A percentile compares a stretch with the other conserved stretches of the same genome.
Evolutionary conservation across 2,888 invertebrate genomes (phyloP).

Genomic region (Alentia gelatinosa): DNA sequence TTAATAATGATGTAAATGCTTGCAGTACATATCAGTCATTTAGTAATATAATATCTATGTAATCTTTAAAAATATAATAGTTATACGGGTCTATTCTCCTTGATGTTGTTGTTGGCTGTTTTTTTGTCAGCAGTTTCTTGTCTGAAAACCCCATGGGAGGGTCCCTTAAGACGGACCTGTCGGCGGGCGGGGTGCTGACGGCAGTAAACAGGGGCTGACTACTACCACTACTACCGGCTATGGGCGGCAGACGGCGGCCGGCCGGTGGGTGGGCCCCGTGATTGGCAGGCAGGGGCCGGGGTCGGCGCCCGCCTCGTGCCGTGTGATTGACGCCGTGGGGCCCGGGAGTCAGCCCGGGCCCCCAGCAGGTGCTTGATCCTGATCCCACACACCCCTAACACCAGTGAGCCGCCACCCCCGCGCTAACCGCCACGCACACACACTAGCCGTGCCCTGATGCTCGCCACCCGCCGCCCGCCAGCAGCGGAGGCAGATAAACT

Average conservation of each 20-base stretch:
- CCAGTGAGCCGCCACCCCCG: neutral
- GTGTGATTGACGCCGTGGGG: conserved; percentile 45
- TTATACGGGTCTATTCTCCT: too few species aligned
- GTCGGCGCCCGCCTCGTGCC: conserved; percentile 34
- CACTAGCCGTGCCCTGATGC: neutral
- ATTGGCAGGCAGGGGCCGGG: conserved; percentile 33
- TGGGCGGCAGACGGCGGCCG: neutral
- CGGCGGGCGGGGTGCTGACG: neutral
- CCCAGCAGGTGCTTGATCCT: conserved; percentile 41
- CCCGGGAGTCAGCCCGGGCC: conserved; percentile 12
- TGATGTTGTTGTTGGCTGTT: too few species aligned
- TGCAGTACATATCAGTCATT: too few species aligned
- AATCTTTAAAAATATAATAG: too few species aligned
- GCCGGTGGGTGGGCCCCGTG: conserved; percentile 13
- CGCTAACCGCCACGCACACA: neutral
- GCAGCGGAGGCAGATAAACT: neutral
- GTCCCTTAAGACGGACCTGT: neutral
- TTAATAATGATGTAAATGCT: too few species aligned
- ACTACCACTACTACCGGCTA: neutral
- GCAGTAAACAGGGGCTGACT: neutral
- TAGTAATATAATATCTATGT: too few species aligned
- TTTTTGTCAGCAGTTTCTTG: too few species aligned
- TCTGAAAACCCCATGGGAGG: neutral
- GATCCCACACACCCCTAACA: conserved; percentile 34
- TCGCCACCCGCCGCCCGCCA: neutral